These are phyloP conservation scores for Clupea harengus DNA, from an alignment of 2,113 vertebrate genomes.

Conservation along the genomic window DNA sequence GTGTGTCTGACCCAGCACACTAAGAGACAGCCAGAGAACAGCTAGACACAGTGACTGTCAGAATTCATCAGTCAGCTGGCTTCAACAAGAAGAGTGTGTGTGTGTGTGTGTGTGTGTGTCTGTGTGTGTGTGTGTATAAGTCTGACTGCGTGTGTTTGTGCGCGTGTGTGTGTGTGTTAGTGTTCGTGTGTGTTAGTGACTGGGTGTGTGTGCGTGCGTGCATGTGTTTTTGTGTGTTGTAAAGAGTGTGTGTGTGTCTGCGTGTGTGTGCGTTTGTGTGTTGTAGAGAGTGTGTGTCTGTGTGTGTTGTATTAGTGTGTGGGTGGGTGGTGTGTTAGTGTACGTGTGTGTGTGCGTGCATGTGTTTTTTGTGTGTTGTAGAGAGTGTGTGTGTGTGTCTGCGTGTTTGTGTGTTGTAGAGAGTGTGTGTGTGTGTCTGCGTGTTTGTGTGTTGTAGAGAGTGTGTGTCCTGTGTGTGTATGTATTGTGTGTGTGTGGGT, in stretches of 20 bases:
- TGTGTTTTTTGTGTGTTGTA: too few species aligned
- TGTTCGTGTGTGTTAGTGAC: not conserved
- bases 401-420: not conserved
- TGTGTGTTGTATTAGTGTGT: not conserved
- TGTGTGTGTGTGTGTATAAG: not conserved
- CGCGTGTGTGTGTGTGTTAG: not conserved
- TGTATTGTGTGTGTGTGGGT: not conserved
- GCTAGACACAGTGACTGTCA: not conserved
- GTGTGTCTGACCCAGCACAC: not conserved
- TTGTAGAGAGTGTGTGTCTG: not conserved
- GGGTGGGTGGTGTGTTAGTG: not conserved
- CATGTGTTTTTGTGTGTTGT: too few species aligned
- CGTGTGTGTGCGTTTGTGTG: not conserved
- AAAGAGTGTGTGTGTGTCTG: too few species aligned
- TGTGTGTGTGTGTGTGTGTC: not conserved
- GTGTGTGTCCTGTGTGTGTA: not conserved
- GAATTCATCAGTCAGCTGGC: conserved; percentile 1
- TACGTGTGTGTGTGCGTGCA: not conserved
- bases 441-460: not conserved
- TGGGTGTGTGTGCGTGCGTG: not conserved
- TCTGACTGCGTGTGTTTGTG: not conserved
- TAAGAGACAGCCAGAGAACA: not conserved
- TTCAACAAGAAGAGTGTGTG: not conserved
- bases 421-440: not conserved
- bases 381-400: not conserved